Percentiles rank a stretch among this genome's conserved stretches.
Conservation (phyloP, 2,113 vertebrate genomes). For the Pteronura brasiliensis region DNA sequence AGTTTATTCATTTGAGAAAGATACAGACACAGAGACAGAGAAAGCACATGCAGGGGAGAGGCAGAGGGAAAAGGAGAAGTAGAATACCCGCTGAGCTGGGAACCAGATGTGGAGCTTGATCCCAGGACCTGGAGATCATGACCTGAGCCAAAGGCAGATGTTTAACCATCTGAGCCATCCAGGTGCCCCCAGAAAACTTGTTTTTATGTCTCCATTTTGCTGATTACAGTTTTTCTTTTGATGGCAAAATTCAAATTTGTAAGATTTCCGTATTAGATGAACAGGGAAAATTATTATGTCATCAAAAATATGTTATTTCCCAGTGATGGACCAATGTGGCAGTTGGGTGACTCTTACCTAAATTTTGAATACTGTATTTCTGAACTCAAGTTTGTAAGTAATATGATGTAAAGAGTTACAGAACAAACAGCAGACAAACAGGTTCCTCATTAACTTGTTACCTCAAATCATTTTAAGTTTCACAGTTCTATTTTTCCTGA, state of each 20-base stretch:
- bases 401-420: not conserved
- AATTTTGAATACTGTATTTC: constrained; percentile 12
- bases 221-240: not conserved
- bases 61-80: too few species aligned
- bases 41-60: too few species aligned
- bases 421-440: not conserved
- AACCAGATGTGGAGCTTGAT: too few species aligned
- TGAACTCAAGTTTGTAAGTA: constrained; percentile 15
- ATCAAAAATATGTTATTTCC: constrained; percentile 16
- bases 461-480: not conserved
- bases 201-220: not conserved
- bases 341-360: not conserved
- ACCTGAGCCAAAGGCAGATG: too few species aligned
- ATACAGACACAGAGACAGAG: too few species aligned
- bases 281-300: not conserved
- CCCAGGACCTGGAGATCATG: too few species aligned
- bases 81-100: too few species aligned
- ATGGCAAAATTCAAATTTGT: not conserved
- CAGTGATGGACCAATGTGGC: not conserved
- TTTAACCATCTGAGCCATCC: too few species aligned
- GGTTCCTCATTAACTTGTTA: not conserved
- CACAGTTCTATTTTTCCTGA: not conserved
- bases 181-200: not conserved
- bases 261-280: not conserved
- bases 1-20: too few species aligned